These are phyloP conservation scores for Psylliodes chrysocephalus DNA, from an alignment of 2,888 invertebrate genomes.

Conservation along the genomic window DNA sequence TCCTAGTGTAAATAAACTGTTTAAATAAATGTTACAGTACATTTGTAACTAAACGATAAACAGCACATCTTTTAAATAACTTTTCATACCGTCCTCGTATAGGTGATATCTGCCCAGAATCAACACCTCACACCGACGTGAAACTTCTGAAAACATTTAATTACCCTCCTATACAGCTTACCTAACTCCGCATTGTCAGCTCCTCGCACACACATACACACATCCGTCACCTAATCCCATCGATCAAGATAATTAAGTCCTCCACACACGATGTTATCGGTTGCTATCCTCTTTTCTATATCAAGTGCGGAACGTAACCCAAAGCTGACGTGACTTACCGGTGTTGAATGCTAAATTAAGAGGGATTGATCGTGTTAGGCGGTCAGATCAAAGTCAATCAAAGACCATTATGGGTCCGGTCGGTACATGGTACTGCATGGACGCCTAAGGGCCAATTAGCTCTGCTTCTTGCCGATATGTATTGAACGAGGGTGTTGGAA, in stretches of 20 bases:
- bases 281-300: not conserved
- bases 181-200: conserved; percentile 11
- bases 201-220: not conserved
- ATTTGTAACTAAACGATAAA: too few relatives aligned
- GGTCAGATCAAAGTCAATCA: conserved; percentile 60
- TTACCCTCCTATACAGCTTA: not conserved
- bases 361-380: conserved; percentile 56
- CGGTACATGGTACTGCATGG: conserved; percentile 12
- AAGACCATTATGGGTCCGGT: conserved; percentile 53
- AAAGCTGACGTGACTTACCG: conserved; percentile 35
- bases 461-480: not conserved
- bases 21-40: too few relatives aligned
- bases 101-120: too few relatives aligned
- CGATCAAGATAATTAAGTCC: conserved; percentile 20
- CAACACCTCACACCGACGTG: too few relatives aligned
- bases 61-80: too few relatives aligned
- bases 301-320: conserved; percentile 6
- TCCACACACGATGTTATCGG: conserved; percentile 38
- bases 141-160: too few relatives aligned
- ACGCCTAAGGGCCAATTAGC: not conserved
- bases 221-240: conserved; percentile 1
- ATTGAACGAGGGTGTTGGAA: not conserved
- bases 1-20: too few relatives aligned
- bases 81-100: too few relatives aligned
- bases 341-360: conserved; percentile 57